Conservation (phyloP, 2,888 invertebrate species). For the Drosophila anomelani region DNA sequence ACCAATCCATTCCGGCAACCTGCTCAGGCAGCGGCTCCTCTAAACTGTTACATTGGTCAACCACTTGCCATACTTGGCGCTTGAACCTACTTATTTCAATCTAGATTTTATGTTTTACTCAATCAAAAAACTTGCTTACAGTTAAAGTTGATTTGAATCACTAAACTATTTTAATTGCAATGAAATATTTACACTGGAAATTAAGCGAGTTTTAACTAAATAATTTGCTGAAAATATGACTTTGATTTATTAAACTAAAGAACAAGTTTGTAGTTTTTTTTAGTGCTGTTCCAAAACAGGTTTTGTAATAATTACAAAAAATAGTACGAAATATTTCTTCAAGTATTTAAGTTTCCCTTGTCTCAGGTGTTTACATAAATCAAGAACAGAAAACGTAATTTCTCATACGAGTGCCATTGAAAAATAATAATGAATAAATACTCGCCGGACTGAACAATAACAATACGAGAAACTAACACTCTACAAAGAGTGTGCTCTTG, state of each 20-base stretch:
- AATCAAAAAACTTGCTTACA: constrained; percentile 25
- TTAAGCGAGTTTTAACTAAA: neutral
- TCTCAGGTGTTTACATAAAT: constrained; percentile 1
- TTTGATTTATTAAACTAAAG: neutral
- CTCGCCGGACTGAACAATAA: neutral
- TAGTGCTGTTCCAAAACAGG: neutral
- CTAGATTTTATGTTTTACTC: constrained; percentile 21
- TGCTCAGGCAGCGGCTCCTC: constrained; percentile 4
- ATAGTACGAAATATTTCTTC: neutral
- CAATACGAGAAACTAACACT: constrained; percentile 15
- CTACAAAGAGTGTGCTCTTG: constrained; percentile 56
- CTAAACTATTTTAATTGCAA: constrained; percentile 29
- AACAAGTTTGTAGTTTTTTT: neutral
- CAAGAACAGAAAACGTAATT: neutral
- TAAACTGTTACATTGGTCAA: constrained; percentile 22
- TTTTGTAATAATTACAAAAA: neutral
- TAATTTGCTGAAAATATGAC: too few relatives aligned
- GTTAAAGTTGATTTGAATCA: constrained; percentile 12
- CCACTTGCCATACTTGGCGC: constrained; percentile 27
- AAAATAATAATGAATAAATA: constrained; percentile 25
- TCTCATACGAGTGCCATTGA: constrained; percentile 1
- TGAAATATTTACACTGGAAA: constrained; percentile 3
- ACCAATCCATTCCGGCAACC: constrained; percentile 21
- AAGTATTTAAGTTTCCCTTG: neutral
- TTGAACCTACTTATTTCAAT: constrained; percentile 30